Conservation (phyloP, 2,888 invertebrate genomes). For the Sepioteuthis lessoniana region DNA sequence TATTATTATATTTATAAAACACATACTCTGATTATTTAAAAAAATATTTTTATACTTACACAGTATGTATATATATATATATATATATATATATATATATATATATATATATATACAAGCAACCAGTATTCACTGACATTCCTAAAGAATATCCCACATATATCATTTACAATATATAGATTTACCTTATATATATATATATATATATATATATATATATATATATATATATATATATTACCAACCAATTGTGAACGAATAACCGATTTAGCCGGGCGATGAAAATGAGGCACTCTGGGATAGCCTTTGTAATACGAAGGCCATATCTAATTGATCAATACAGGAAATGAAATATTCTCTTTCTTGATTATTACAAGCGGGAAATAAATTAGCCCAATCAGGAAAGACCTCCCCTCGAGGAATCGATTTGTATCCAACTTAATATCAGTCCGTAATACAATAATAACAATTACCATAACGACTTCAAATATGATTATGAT, state of each 20-base stretch:
- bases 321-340: neutral
- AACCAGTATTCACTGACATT: no score
- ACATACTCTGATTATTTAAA: no score
- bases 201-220: no score
- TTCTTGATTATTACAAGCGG: neutral
- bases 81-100: no score
- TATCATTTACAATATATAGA: no score
- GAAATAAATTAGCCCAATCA: neutral
- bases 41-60: no score
- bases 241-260: neutral
- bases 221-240: no score
- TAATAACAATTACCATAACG: neutral
- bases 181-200: no score
- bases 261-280: neutral
- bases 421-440: neutral
- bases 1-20: no score
- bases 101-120: no score
- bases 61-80: no score
- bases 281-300: neutral
- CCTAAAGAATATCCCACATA: no score
- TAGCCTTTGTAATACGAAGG: neutral
- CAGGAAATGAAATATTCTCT: constrained; percentile 8
- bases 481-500: neutral
- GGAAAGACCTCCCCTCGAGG: neutral
- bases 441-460: neutral